phyloP scores from a whole-genome alignment of 1,140 invertebrate genomes.

The Cydia pomonella region DNA sequence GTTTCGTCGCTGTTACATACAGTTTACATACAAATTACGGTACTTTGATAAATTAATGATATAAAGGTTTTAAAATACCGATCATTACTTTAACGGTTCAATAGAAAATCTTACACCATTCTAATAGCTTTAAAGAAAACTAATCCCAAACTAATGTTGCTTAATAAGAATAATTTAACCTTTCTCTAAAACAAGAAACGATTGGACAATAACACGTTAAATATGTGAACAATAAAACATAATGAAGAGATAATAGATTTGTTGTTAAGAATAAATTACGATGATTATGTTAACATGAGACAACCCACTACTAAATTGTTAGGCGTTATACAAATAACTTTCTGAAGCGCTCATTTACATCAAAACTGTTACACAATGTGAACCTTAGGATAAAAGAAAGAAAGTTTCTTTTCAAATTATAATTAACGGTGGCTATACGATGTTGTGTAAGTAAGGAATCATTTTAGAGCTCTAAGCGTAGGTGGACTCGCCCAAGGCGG shows the following conservation, averaged over 20 bases:
- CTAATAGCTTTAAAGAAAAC: not conserved
- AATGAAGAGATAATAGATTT: slow-evolving; percentile 30
- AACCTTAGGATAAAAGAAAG: not conserved
- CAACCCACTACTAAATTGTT: slow-evolving; percentile 23
- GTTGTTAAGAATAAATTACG: slow-evolving; percentile 22
- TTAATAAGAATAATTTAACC: not conserved
- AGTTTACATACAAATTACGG: not conserved
- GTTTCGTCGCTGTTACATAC: not conserved
- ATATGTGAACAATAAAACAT: slow-evolving; percentile 23
- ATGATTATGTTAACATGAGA: slow-evolving; percentile 23
- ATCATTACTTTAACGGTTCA: slow-evolving; percentile 4
- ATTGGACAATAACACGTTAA: not conserved
- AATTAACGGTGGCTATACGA: not conserved
- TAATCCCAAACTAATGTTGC: slow-evolving; percentile 18
- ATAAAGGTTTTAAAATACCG: not conserved
- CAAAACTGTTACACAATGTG: not conserved
- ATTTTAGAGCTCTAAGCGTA: not conserved
- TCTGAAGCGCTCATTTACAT: not conserved
- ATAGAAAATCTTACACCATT: slow-evolving; percentile 2
- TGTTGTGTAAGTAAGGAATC: not conserved
- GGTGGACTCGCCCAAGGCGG: not conserved
- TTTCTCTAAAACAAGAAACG: slow-evolving; percentile 15
- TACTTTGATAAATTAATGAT: not conserved
- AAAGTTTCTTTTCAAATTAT: not conserved
- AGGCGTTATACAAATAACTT: slow-evolving; percentile 15